Base-by-base conservation (phyloP, 2,113 vertebrate genomes). In the Pterocles orientalis region DNA sequence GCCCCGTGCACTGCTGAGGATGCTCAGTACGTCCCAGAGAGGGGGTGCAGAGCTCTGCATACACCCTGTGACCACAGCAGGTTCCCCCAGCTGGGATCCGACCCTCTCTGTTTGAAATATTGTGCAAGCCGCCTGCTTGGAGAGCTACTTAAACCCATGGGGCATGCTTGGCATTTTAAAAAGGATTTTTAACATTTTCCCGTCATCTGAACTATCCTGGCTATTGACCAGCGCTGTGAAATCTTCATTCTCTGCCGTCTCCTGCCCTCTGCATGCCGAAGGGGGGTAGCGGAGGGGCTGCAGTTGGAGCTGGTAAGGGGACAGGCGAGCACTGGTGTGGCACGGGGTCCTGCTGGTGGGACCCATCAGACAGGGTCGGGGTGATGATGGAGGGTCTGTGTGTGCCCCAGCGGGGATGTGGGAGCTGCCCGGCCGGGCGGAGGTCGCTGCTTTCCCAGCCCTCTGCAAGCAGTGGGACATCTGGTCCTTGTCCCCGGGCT, bases 391-490 rank as follows among this genome's bases (percentile, higher is more conserved):
- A 69, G 50, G 78, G 83, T 82, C 76, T 26, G 54, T 65, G 72
- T 4, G 17, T 80, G 39, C 34, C 54, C 34, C 8, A 1, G 68
- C 14, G 18, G 51, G 29, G 84, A 29, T 1, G 1, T 1, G 0
- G 62, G 54, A 82, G 19, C 25, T 57, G 79, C 87, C 66, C 2
- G 34, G 25, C 72, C 23, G 60, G 29, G 66, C 26, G 4, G 91
- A 97, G 97, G 98, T 98, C 97, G 48, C 96, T 10, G 51, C 92
- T 96, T 99, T 99, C 98, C 98, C 98, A 99, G 97, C 97, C 96
- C 95, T 97, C 95, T 51, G 82, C 34, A n/a, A 88, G 95, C 78
- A 31, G 70, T 57, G 6, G 24, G 90, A 96, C 98, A 99, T 98
- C 98, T 99, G 99, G 94, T 98, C 96, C 94, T 94, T 87, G 95